These are phyloP conservation scores for Porites evermanni DNA, from an alignment of 92 coral and sea anemone species.

Conservation along the genomic window DNA sequence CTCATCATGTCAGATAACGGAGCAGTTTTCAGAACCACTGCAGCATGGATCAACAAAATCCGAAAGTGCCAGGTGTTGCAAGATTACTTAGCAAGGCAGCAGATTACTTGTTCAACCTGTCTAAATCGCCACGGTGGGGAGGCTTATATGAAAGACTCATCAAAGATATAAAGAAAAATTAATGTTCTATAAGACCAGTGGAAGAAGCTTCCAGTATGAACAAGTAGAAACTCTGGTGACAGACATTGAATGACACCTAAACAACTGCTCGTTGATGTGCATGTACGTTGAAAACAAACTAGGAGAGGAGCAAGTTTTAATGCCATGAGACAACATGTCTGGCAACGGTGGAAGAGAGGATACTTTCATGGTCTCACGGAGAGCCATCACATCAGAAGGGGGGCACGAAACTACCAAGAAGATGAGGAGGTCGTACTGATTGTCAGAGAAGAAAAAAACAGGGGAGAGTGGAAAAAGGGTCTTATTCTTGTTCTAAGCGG, in stretches of 20 bases:
- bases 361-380: conserved; percentile 42
- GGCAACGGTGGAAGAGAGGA: not conserved
- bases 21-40: conserved; percentile 53
- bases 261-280: conserved; percentile 66
- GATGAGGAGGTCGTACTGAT: conserved; percentile 26
- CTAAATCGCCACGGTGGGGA: conserved; percentile 78
- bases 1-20: conserved; percentile 66
- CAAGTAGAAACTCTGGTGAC: conserved; percentile 50
- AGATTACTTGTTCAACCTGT: conserved; percentile 60
- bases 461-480: conserved; percentile 28
- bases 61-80: conserved; percentile 58
- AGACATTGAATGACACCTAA: conserved; percentile 65
- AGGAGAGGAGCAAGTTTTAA: no score
- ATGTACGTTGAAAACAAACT: conserved; percentile 53
- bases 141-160: conserved; percentile 60
- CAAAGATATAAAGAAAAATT: conserved; percentile 44
- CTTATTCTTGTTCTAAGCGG: not conserved
- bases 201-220: conserved; percentile 16
- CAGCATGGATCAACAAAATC: conserved; percentile 60
- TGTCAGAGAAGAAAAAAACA: conserved; percentile 8
- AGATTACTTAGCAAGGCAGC: conserved; percentile 47
- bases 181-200: conserved; percentile 39
- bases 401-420: not conserved
- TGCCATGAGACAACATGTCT: no score
- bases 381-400: conserved; percentile 7